Base-by-base conservation (phyloP, 2,113 vertebrate species). In the Atractosteus spatula region DNA sequence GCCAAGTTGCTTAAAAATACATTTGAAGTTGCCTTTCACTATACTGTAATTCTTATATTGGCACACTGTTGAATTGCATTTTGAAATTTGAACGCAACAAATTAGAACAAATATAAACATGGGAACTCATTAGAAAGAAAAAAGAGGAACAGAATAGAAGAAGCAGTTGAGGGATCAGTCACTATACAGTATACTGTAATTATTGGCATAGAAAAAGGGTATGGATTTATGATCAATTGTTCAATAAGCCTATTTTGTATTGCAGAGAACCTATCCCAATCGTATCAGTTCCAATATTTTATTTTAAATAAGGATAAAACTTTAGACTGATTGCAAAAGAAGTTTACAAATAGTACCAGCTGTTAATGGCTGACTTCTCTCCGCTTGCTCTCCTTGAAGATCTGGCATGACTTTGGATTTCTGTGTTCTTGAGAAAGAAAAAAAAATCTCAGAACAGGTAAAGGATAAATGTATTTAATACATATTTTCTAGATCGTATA, bases 361-460 rank as follows among this genome's bases (percentile, higher is more conserved):
- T 47, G 12, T 12, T 61, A 59, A 7, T 66, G 72, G 13, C 29
- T 67, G 43, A 56, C 14, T 66, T 71, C 61, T 74, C 29, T 75
- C 74, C 62, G 51, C 62, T 55, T 71, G 11, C 13, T 62, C 72
- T 42, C 2, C 16, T 12, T 44, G 69, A 41, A 55, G 8, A 17
- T 81, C 75, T 59, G 75, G 66, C 16, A 3, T 14, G 47, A 16
- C 55, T 62, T 78, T 61, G 11, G 66, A 62, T 74, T 76, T 82
- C 72, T 70, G 72, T 42, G 75, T 71, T 71, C 83, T 85, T 57
- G 59, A 42, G 54, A 47, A 29, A 62, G 66, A 10, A 67, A 56
- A 44, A 56, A 59, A 68, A 13, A 41, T n/a, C 65, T n/a, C 17
- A 16, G 16, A 42, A 29, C 8, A 66, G 55, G 3, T 8, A 59